Conservation (phyloP, 1,140 invertebrate species). For the Ips nitidus region DNA sequence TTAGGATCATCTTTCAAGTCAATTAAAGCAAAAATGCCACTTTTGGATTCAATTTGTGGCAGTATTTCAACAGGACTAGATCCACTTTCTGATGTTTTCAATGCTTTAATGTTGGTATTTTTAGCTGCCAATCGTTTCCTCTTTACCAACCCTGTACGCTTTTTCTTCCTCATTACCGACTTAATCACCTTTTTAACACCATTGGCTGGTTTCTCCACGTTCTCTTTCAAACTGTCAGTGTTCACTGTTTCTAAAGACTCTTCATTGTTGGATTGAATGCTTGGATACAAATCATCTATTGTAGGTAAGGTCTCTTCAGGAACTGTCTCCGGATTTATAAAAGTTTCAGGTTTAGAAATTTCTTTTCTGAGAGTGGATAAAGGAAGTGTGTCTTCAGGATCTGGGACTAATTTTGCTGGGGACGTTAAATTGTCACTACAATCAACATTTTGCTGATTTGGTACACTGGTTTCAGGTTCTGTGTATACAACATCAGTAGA, state of each 20-base stretch:
- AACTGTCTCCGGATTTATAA: slow-evolving; percentile 48
- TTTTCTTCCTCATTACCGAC: not conserved
- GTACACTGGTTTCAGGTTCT: slow-evolving; percentile 13
- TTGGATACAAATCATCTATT: not conserved
- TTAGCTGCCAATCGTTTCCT: not conserved
- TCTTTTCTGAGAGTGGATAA: not conserved
- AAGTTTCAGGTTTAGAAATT: slow-evolving; percentile 22
- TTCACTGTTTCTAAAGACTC: slow-evolving; percentile 9
- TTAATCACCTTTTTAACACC: not conserved
- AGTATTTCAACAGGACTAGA: not conserved
- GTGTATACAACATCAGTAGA: slow-evolving; percentile 32
- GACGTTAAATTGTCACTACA: not conserved
- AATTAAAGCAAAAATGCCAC: not conserved
- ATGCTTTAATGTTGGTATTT: not conserved
- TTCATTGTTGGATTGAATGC: not conserved
- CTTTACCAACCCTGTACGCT: not conserved
- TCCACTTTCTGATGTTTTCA: not conserved
- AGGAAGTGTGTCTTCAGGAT: not conserved
- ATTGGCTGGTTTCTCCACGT: not conserved
- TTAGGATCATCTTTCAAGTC: not conserved
- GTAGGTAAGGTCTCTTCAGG: not conserved
- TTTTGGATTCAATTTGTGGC: not conserved
- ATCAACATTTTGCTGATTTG: not conserved
- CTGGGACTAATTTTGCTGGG: not conserved
- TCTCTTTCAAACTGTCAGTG: slow-evolving; percentile 31